Conservation (phyloP, 30 jellyfish, hydroid and myxozoan species). For the Hydractinia symbiolongicarpus region DNA sequence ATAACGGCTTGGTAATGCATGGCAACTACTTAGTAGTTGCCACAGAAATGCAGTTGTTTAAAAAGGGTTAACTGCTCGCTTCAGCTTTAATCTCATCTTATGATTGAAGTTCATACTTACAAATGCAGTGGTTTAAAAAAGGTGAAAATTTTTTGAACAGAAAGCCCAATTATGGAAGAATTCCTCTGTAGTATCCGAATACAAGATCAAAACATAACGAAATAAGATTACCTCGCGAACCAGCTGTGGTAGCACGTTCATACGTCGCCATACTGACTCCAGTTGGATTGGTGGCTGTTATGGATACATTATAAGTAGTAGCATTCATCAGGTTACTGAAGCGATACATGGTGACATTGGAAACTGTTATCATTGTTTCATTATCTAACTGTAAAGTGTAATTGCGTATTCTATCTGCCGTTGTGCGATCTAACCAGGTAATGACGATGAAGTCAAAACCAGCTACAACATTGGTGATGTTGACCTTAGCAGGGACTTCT, state of each 20-base stretch:
- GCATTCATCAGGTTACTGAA: neutral
- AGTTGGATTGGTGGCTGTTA: neutral
- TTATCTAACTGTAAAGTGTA: neutral
- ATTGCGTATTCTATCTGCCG: neutral
- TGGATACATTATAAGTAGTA: neutral
- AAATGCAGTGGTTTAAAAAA: too few relatives aligned
- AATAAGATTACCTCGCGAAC: neutral
- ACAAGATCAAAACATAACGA: neutral
- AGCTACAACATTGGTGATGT: neutral
- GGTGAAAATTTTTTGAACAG: too few relatives aligned
- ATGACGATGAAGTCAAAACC: neutral
- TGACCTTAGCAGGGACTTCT: conserved; percentile 3
- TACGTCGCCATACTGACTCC: neutral
- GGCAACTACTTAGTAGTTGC: too few relatives aligned
- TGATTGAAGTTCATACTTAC: too few relatives aligned
- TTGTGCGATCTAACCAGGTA: neutral
- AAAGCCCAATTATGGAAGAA: too few relatives aligned
- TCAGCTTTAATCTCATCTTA: too few relatives aligned
- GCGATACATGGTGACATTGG: neutral
- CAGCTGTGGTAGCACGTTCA: neutral
- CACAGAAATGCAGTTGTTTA: too few relatives aligned
- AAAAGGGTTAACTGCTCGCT: too few relatives aligned
- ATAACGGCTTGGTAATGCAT: too few relatives aligned
- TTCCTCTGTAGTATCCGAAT: too few relatives aligned
- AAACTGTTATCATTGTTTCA: neutral